Conservation (phyloP, 2,888 invertebrate genomes). For the Dorcus parallelipipedus region DNA sequence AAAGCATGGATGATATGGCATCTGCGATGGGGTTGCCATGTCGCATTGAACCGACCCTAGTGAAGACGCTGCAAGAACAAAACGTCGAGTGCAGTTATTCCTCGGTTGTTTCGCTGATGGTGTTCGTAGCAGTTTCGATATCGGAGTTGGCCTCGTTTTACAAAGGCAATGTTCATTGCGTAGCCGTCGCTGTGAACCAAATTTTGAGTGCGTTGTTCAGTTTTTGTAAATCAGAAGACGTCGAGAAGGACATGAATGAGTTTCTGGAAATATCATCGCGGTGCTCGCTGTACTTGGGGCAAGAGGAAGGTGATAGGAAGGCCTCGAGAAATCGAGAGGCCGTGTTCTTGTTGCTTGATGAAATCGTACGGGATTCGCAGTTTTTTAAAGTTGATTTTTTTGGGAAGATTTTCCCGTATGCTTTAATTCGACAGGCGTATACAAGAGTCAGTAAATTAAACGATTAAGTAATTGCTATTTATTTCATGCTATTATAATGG, state of each 20-base stretch:
- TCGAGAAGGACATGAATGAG: constrained; percentile 97
- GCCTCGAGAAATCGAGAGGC: constrained; percentile 92
- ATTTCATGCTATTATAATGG: no score
- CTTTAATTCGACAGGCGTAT: constrained; percentile 95
- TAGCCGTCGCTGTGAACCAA: constrained; percentile 93
- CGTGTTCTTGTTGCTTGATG: constrained; percentile 92
- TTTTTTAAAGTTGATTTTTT: constrained; percentile 98
- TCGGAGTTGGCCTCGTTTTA: constrained; percentile 93
- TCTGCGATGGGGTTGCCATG: constrained; percentile 94
- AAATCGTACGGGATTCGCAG: constrained; percentile 97
- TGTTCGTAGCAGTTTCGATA: constrained; percentile 98
- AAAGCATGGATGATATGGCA: constrained; percentile 95
- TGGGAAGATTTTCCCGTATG: constrained; percentile 99
- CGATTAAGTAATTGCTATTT: no score
- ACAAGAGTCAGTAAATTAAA: constrained; percentile 54
- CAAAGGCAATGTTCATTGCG: constrained; percentile 95
- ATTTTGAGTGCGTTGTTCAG: constrained; percentile 96
- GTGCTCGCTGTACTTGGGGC: constrained; percentile 88
- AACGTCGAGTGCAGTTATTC: constrained; percentile 85
- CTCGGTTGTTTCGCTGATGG: constrained; percentile 93
- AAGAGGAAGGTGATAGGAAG: constrained; percentile 88
- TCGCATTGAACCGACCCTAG: constrained; percentile 93
- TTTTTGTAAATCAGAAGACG: constrained; percentile 92
- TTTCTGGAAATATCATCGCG: constrained; percentile 91
- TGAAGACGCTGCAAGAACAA: constrained; percentile 83